Evolutionary conservation across 2,888 invertebrate genomes (phyloP), one percentile per base, ranked within the genome.

Genomic region (Eubasilissa splendida): DNA sequence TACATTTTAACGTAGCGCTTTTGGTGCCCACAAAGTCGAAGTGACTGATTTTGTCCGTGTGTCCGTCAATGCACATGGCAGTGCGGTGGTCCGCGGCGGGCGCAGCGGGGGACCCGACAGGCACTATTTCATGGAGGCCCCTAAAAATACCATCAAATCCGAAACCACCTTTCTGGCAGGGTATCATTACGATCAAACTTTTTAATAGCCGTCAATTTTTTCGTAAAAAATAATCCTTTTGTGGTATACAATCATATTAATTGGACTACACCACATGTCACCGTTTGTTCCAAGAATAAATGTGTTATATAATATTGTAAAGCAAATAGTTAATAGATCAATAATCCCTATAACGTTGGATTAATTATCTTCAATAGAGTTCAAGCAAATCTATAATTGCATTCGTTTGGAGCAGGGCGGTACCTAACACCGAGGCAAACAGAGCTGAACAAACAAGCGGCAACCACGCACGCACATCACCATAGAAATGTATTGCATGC

Each of bases 71-170:
- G 12, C 65, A 22, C 22, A 11, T n/a, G 70, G 70, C 66, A 66
- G 66, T 58, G 42, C 75, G 75, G 75, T 75, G 75, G 75, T 75
- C 75, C 75, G 10, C 22, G 22, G n/a, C n/a, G 42, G 22, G 31
- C 74, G 60, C 74, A 75, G 73, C 77, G 58, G 81, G 81, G 78
- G 70, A 10, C 68, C 81, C 33, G 50, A 74, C 77, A 60, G 81
- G 75, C 78, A 42, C 63, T 81, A 81, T 81, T 78, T 81, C 81
- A 78, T 22, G 74, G 75, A 22, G 60, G 53, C 63, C 79, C 74
- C 77, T 78, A 60, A 78, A 80, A 80, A 80, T 75, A 80, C 53
- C 53, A 79, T 74, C 73, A 79, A 70, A 78, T 56, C 31, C 71
- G 11, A 71, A 71, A 59, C 70, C 52, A 79, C 75, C 56, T 75